A percentile compares a stretch with the other conserved stretches of the same genome.
Conservation (phyloP, 2,888 invertebrate species). For the Nasonia oneida region DNA sequence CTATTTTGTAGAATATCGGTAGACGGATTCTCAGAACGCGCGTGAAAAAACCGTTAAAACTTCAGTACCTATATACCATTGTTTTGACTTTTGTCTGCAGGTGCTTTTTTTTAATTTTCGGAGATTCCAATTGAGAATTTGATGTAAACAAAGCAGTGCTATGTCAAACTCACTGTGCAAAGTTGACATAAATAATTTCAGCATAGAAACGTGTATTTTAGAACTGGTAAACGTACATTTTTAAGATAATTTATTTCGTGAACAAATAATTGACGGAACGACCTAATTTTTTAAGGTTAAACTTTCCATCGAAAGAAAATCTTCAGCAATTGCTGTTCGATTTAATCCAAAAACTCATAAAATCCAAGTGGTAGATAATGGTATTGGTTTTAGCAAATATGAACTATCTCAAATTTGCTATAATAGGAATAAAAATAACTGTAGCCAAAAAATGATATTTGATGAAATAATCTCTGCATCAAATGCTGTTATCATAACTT, state of each 20-base stretch:
- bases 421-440: background rate
- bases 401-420: constrained; percentile 83
- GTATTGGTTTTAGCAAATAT: constrained; percentile 82
- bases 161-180: background rate
- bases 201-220: constrained; percentile 54
- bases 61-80: too few relatives aligned
- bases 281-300: constrained; percentile 80
- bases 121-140: background rate
- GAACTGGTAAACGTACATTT: constrained; percentile 52
- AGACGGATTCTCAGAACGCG: too few relatives aligned
- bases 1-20: too few relatives aligned
- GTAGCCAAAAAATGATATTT: constrained; percentile 41
- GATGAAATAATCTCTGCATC: constrained; percentile 81
- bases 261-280: background rate
- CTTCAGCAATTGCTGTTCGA: constrained; percentile 86
- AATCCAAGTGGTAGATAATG: constrained; percentile 90
- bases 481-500: constrained; percentile 82
- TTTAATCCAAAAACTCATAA: constrained; percentile 82
- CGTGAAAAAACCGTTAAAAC: too few relatives aligned
- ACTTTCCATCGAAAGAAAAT: constrained; percentile 86
- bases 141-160: too few relatives aligned
- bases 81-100: too few relatives aligned
- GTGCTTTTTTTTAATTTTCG: too few relatives aligned
- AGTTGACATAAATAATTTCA: constrained; percentile 38
- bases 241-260: background rate